Evolutionary conservation across 2,888 invertebrate species (phyloP).

Genomic region (Caenorhabditis parvicauda): DNA sequence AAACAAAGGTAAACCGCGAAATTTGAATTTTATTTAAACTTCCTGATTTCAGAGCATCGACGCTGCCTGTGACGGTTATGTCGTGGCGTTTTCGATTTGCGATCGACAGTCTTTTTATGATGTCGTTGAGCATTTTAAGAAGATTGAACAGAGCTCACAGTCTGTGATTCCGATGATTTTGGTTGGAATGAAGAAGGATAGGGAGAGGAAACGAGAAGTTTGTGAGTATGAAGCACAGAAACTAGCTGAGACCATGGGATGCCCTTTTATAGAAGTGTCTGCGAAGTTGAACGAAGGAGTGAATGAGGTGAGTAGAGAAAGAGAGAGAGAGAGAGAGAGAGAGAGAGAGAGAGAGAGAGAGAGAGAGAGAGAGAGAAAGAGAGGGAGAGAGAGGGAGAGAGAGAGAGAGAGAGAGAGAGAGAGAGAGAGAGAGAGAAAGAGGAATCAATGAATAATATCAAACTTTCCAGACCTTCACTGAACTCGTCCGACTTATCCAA

Average conservation of each 20-base stretch:
- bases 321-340: no score
- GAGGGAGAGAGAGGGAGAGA: no score
- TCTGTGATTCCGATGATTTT: conserved; percentile 20
- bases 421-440: no score
- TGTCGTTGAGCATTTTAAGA: conserved; percentile 22
- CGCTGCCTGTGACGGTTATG: conserved; percentile 24
- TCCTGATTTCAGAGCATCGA: conserved; percentile 3
- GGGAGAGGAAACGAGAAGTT: conserved; percentile 24
- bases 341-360: no score
- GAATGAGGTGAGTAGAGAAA: no score
- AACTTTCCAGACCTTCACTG: no score
- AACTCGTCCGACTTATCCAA: no score
- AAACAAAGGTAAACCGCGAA: conserved; percentile 14
- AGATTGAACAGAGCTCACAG: neutral
- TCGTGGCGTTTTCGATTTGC: conserved; percentile 31
- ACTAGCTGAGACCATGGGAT: conserved; percentile 18
- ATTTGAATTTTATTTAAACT: neutral
- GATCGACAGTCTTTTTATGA: conserved; percentile 32
- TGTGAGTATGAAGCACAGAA: conserved; percentile 27
- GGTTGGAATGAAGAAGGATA: conserved; percentile 30
- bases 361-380: no score
- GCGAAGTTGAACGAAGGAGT: conserved; percentile 35
- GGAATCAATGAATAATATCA: no score
- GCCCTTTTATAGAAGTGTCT: conserved; percentile 37
- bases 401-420: no score